Evolutionary conservation across 2,113 vertebrate species (phyloP).

Genomic region (Anolis sagrei): DNA sequence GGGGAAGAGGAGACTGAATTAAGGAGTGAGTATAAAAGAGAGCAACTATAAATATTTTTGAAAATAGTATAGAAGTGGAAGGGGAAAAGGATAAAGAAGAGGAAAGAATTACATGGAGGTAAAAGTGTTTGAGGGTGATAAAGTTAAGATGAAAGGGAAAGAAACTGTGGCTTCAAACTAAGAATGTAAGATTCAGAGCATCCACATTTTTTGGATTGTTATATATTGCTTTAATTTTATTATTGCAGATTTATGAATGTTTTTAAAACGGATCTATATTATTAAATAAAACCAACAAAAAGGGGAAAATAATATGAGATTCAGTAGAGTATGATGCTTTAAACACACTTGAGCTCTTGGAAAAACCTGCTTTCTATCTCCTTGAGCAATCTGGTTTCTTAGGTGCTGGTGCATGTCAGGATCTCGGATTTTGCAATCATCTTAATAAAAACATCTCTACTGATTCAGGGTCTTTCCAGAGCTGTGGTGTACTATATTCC

Average conservation of each 20-base stretch:
- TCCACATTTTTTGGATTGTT: no score
- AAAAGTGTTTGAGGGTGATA: neutral
- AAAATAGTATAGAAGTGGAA: neutral
- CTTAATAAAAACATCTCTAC: conserved; percentile 7
- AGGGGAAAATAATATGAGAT: neutral
- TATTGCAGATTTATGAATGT: no score
- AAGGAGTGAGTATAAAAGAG: neutral
- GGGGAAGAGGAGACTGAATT: neutral
- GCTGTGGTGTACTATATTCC: neutral
- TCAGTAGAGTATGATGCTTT: neutral
- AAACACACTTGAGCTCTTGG: neutral
- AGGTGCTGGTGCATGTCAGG: neutral
- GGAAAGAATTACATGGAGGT: neutral
- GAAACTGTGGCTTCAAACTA: neutral
- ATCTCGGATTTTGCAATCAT: neutral
- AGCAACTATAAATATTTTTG: neutral
- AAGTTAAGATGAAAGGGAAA: no score
- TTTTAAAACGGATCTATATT: no score
- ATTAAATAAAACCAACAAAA: no score
- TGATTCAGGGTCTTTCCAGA: conserved; percentile 41
- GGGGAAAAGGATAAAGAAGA: neutral
- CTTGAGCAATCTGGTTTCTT: neutral
- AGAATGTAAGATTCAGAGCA: no score
- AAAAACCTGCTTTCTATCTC: no score
- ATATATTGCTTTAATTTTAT: no score